Evolutionary conservation across 1,140 invertebrate genomes (phyloP), one percentile per base, ranked within the genome.

Genomic region (Phocides pigmalion): DNA sequence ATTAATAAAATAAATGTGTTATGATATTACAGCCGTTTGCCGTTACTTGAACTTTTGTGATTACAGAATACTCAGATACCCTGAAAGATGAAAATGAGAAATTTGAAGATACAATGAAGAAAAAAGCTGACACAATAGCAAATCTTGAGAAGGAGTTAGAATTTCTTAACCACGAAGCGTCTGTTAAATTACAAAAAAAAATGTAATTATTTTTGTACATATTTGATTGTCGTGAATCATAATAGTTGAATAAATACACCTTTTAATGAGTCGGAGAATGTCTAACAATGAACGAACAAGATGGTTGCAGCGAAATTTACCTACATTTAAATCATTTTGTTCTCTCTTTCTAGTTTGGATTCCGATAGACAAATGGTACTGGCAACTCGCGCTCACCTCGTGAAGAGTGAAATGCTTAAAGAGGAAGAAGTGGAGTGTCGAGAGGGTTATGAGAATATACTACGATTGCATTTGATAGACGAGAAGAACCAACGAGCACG

Each of bases 341-440:
- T 46, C 4, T 28, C 16, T 1, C 5, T 11, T 75, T 78, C 5
- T 54, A 92, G 92, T 11, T 73, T 91, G 35, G 91, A 92, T 56
- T 91, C 90, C 8, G 91, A 92, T 49, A 81, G 87, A 8, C 81
- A 91, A 58, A 93, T 92, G 85, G 89, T 90, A 47, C 56, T 87
- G 15, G 83, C 82, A 0, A 79, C 82, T 0, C 70, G 88, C 15
- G 75, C 80, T 0, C 91, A 92, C 46, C 47, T 80, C 12, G 76
- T 87, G 0, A 92, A 90, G 54, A 79, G 75, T 12, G 88, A 91
- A 62, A 81, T 89, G 74, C 70, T 93, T 2, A 84, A 85, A 59
- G 86, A 91, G 62, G 89, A 92, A 58, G 85, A 90, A 47, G 47
- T 80, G 0, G 87, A 91, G 20, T 71, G 62, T 0, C 68, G 70